Evolutionary conservation across 2,113 vertebrate genomes (phyloP), one percentile per base, ranked within the genome.

Genomic region (Calonectris borealis): DNA sequence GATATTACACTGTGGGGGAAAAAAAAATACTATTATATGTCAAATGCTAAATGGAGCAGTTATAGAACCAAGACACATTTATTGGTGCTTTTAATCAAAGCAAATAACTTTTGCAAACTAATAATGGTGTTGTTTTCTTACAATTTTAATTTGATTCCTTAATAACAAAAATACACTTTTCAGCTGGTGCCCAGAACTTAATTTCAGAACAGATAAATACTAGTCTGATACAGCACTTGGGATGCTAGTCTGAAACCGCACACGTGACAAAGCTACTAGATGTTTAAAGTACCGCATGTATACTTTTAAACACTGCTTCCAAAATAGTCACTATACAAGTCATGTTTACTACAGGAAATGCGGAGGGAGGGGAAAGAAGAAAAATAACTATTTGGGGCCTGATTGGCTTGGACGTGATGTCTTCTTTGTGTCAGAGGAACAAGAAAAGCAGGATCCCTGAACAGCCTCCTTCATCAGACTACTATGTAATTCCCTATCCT

Each of bases 31-130:
- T 98, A 97, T 95, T 98, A 96, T 88, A 93, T 94, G 98, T 98
- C 98, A 98, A 98, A 97, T 98, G 96, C 95, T 98, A 98, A 98
- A 98, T 98, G 98, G 97, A 98, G 97, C 97, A 96, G 97, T 96
- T 97, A 95, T 69, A 94, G 95, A 96, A 93, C 91, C 85, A 94
- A 98, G 97, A 95, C 96, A 97, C 90, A 96, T 97, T 97, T 98
- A 98, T 97, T 97, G 97, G 97, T 95, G 97, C 97, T 98, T 97
- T 98, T 98, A 98, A 98, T 98, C 98, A 98, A 94, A 96, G 97
- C 97, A 98, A 98, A 96, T 97, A 98, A 98, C 97, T 98, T 98
- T 91, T 76, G 76, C 95, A 97, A 98, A 95, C 92, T 95, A 97
- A 98, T 97, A 97, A 96, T 92, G 93, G 90, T 92, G 96, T 93